phyloP scores from a whole-genome alignment of 2,888 invertebrate genomes.

The Magallana nippona region DNA sequence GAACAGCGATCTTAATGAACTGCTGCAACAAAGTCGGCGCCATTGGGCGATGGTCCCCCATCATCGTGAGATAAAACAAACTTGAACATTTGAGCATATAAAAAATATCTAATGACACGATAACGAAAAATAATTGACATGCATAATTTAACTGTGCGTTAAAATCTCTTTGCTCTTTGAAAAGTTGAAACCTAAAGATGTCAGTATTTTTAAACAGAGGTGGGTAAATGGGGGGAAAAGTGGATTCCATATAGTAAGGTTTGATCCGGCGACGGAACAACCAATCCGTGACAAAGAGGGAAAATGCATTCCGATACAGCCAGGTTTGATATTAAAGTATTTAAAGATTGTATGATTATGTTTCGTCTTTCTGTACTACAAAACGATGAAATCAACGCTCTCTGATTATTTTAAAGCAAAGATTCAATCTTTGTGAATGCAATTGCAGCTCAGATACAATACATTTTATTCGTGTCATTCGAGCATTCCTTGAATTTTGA shows the following conservation, averaged over 20 bases:
- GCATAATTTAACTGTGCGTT: too few species aligned
- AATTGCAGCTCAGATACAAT: too few species aligned
- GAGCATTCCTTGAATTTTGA: too few species aligned
- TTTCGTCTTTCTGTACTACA: too few species aligned
- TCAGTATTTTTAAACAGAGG: constrained; percentile 13
- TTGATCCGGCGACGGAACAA: constrained; percentile 90
- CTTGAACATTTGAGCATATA: background rate
- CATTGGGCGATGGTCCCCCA: constrained; percentile 62
- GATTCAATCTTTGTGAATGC: too few species aligned
- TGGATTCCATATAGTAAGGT: constrained; percentile 54
- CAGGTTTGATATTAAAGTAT: constrained; percentile 82
- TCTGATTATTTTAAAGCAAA: too few species aligned
- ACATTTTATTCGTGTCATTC: too few species aligned
- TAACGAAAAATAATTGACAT: too few species aligned
- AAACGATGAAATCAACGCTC: too few species aligned
- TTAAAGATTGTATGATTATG: background rate
- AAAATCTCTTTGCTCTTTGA: too few species aligned
- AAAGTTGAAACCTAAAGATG: too few species aligned
- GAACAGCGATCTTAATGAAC: constrained; percentile 97
- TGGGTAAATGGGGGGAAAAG: constrained; percentile 7
- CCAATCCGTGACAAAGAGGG: constrained; percentile 90
- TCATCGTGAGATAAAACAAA: constrained; percentile 49
- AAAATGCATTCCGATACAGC: constrained; percentile 89
- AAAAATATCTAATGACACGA: too few species aligned
- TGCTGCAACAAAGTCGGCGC: constrained; percentile 85